phyloP scores from a whole-genome alignment of 2,113 vertebrate genomes.

The Trematomus loennbergii region DNA sequence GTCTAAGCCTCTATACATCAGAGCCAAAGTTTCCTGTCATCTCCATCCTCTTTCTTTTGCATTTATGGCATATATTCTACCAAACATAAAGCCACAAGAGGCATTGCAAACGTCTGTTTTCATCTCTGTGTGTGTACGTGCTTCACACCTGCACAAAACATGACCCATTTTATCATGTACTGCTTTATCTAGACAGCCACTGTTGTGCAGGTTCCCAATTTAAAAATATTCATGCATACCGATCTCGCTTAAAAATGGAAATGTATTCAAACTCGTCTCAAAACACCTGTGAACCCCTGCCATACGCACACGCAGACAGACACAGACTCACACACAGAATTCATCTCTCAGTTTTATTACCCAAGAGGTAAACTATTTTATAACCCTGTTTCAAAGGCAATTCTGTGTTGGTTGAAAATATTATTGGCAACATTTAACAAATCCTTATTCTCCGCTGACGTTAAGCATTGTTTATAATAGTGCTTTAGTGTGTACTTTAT shows the following conservation, averaged over 20 bases:
- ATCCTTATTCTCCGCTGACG: slow-evolving; percentile 24
- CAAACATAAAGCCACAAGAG: slow-evolving; percentile 20
- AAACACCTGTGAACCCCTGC: slow-evolving; percentile 77
- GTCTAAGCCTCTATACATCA: slow-evolving; percentile 38
- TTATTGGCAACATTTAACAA: slow-evolving; percentile 49
- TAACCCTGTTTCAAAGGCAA: slow-evolving; percentile 49
- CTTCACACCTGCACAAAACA: slow-evolving; percentile 61
- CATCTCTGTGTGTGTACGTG: not conserved
- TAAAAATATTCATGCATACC: slow-evolving; percentile 75
- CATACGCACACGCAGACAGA: slow-evolving; percentile 39
- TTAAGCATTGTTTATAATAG: slow-evolving; percentile 13
- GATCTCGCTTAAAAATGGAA: slow-evolving; percentile 77
- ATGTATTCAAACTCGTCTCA: slow-evolving; percentile 77
- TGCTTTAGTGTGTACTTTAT: not conserved
- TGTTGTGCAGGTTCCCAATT: slow-evolving; percentile 71
- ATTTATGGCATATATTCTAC: slow-evolving; percentile 29
- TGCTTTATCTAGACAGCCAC: slow-evolving; percentile 62
- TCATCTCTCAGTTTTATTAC: slow-evolving; percentile 55
- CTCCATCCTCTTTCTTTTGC: not conserved
- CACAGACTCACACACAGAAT: slow-evolving; percentile 21
- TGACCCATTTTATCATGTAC: slow-evolving; percentile 69
- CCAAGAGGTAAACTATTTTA: slow-evolving; percentile 53
- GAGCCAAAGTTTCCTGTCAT: slow-evolving; percentile 26
- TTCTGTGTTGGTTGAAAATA: slow-evolving; percentile 37
- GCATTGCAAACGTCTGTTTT: slow-evolving; percentile 21